These are phyloP conservation scores for Notodonta dromedarius DNA, from an alignment of 2,888 invertebrate genomes.

Conservation along the genomic window DNA sequence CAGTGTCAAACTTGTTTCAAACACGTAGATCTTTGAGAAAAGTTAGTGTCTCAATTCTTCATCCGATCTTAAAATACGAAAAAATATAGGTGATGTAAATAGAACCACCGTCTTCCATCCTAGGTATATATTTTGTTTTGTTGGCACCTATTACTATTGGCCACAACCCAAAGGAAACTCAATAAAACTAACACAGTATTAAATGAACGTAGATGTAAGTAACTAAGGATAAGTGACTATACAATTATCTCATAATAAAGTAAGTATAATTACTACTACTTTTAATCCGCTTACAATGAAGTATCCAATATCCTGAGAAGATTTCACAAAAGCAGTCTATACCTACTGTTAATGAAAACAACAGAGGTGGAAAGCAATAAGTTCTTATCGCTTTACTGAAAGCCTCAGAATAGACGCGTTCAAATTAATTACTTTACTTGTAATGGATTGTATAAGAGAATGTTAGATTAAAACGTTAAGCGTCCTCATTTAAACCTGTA, in stretches of 20 bases:
- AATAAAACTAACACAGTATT: background rate
- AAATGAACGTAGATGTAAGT: background rate
- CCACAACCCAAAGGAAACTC: background rate
- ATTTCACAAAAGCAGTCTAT: background rate
- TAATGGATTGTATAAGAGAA: constrained; percentile 1
- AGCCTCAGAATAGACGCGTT: background rate
- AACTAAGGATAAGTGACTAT: background rate
- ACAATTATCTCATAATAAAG: background rate
- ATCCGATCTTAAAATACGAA: no score
- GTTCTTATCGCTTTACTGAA: background rate
- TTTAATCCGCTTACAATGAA: no score
- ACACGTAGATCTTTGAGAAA: no score
- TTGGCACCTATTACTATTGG: background rate
- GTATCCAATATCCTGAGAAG: no score
- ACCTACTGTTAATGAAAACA: background rate
- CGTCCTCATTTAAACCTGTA: background rate
- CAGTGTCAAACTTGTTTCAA: no score
- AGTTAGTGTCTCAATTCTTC: no score
- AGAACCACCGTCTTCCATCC: no score
- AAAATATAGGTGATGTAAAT: no score
- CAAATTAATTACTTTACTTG: constrained; percentile 7
- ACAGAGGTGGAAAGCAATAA: background rate
- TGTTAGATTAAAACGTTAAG: constrained; percentile 3
- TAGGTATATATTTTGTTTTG: no score
- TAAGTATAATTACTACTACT: no score